Base-by-base conservation (phyloP, 2,113 vertebrate species). In the Sclerurus mexicanus region DNA sequence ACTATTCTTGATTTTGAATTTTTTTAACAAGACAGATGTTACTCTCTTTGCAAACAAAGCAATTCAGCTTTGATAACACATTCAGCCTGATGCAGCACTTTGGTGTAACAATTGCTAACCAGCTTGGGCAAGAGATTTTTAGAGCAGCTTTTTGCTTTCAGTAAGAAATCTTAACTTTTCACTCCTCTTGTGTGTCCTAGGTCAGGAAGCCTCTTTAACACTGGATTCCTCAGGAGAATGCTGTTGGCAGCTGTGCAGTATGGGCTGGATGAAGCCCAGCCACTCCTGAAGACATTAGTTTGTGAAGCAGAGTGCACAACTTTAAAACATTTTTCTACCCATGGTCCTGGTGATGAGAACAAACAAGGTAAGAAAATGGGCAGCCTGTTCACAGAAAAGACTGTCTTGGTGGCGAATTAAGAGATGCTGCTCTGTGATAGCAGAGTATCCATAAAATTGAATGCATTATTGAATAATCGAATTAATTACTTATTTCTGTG, bases 291-390 rank as follows among this genome's bases (percentile, higher is more conserved):
- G 92, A 99, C 98, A 0, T 95, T 99, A 46, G 97, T 99, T 93
- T 99, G 98, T 84, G 99, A 99, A 98, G 98, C 99, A 12, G 99
- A 99, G 84, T 99, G 99, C 91, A 99, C 98, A 87, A 98, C 98
- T 62, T 97, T 95, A 27, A 99, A 99, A 96, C 97, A 98, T 40
- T 97, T 97, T 93, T 94, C 98, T 40, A 97, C 96, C 85, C 98
- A 98, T 21, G 87, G 95, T 58, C 84, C 98, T 63, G 92, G 96
- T 1, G 97, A 96, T 6, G 96, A 99, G 90, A 98, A 80, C 96
- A 99, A 98, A 90, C 99, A 99, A 98, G 99, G 99, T 99, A 94
- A 95, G 85, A 44, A 28, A 63, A 50, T 7, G 15, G 37, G 50
- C 60, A 80, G n/a, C 24, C 10, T 40, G 16, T 5, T 87, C 73